Evolutionary conservation across 2,888 invertebrate genomes (phyloP), one percentile per base, ranked within the genome.

Genomic region (Ypsolopha scabrella): DNA sequence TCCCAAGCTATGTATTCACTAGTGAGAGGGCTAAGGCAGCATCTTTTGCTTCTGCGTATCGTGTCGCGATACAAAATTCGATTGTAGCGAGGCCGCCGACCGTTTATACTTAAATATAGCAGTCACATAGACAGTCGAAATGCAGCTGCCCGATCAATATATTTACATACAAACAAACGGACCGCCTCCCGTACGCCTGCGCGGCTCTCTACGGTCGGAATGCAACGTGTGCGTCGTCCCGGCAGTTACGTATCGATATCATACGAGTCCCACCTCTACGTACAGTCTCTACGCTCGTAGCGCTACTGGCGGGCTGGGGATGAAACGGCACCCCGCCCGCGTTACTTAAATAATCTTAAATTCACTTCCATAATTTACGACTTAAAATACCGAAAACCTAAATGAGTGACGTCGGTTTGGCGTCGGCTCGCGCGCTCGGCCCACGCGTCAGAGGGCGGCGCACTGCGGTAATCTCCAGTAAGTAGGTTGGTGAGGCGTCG

Each of bases 291-390:
- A 43, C 44, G 44, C 37, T 44, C 14, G 14, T 45, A 38, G 39
- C 47, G 41, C 52, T 48, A 52, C 41, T 24, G 52, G 47, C 47
- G 35, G 41, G 37, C 36, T 39, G 51, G 48, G 48, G 51, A 41
- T 36, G 37, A 36, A 52, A 45, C 49, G 24, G 51, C 51, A 48
- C 44, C 38, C 44, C 49, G n/a, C 35, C 39, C 39, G 34, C 13
- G 46, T 14, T 36, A 51, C 52, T 49, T 50, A 49, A 52, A 72
- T 68, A 71, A 72, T 75, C 75, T 75, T 73, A 74, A 65, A 79
- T 70, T 80, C 80, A 81, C 79, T 81, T 82, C 72, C 73, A 80
- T 80, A 83, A 83, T 83, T 83, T 82, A 82, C 70, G 80, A 79
- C 78, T 78, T 82, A 78, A 70, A 75, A 80, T 80, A 82, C 75